Evolutionary conservation across 2,113 vertebrate genomes (phyloP).

Genomic region (Struthidea cinerea): DNA sequence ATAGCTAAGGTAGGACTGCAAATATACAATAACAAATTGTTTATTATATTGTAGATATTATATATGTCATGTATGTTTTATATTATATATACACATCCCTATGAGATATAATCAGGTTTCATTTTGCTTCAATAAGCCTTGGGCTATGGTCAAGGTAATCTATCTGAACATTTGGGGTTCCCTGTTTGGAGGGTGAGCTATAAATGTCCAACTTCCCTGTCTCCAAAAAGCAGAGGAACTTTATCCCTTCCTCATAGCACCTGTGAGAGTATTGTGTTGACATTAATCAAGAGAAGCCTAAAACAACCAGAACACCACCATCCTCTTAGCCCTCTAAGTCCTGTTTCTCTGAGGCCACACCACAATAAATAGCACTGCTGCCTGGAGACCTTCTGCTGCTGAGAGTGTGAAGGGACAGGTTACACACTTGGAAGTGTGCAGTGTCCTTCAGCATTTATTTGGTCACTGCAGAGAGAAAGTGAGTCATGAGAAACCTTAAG

Average conservation of each 20-base stretch:
- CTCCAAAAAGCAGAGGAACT: background rate
- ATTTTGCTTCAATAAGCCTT: background rate
- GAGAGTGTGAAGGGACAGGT: background rate
- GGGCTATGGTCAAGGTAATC: background rate
- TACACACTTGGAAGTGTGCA: background rate
- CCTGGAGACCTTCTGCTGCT: background rate
- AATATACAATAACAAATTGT: background rate
- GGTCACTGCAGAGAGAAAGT: constrained; percentile 53
- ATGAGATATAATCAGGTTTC: background rate
- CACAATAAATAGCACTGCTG: background rate
- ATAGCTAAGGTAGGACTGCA: background rate
- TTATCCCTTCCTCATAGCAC: background rate
- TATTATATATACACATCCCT: background rate
- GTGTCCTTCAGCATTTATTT: constrained; percentile 20
- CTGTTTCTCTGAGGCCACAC: background rate
- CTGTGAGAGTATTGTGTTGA: background rate
- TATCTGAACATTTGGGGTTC: background rate
- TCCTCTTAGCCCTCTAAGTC: background rate
- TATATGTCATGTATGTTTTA: background rate
- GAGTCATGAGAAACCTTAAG: constrained; percentile 71
- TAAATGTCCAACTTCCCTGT: background rate
- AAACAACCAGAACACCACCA: background rate
- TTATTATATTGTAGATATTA: background rate
- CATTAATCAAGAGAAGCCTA: background rate
- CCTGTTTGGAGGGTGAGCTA: background rate